Evolutionary conservation across 1,140 invertebrate genomes (phyloP).

Genomic region (Lerema accius): DNA sequence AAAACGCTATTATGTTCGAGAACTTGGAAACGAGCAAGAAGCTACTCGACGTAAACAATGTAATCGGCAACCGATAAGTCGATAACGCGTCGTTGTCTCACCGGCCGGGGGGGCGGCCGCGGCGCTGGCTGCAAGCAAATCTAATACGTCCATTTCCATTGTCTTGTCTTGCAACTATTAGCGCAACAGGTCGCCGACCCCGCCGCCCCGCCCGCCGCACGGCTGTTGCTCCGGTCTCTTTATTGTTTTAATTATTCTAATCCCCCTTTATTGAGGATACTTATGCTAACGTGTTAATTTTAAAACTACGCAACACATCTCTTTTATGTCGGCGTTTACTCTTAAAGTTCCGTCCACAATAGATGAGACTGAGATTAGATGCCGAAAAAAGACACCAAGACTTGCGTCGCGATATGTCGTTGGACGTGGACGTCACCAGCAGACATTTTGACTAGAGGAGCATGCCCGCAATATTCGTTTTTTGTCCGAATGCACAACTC

Average conservation of each 20-base stretch:
- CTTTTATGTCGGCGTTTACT: too few species aligned
- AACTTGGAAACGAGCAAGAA: too few species aligned
- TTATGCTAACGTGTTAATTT: neutral
- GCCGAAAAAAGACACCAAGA: too few species aligned
- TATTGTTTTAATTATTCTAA: conserved; percentile 12
- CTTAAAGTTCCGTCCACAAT: too few species aligned
- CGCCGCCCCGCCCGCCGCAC: neutral
- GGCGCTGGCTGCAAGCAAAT: conserved; percentile 26
- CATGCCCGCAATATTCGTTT: too few species aligned
- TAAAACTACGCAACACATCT: neutral
- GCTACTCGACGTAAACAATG: too few species aligned
- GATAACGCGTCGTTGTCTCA: neutral
- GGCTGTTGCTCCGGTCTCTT: conserved; percentile 8
- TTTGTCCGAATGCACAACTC: too few species aligned
- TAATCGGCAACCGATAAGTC: neutral
- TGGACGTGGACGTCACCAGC: too few species aligned
- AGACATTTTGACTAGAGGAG: too few species aligned
- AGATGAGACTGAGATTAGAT: too few species aligned
- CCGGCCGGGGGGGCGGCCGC: too few species aligned
- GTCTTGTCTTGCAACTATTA: conserved; percentile 19
- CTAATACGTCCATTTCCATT: conserved; percentile 5
- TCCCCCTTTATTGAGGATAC: neutral
- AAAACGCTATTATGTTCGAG: neutral
- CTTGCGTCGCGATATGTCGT: too few species aligned
- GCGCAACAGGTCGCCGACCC: conserved; percentile 19